Conservation (phyloP, 1,140 invertebrate species). For the Steinernema feltiae region DNA sequence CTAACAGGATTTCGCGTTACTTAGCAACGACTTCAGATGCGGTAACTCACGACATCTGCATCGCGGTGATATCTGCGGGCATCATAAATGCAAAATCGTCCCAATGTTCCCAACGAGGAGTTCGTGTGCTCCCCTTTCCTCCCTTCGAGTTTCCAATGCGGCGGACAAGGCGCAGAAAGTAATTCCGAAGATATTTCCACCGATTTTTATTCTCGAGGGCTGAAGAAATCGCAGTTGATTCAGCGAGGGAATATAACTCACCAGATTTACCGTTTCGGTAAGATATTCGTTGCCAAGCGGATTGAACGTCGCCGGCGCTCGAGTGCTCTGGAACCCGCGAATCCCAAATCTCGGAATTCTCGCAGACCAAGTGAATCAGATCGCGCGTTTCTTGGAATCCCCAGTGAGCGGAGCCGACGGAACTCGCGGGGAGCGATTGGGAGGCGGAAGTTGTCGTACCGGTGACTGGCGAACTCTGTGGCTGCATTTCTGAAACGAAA, state of each 20-base stretch:
- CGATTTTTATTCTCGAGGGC: not conserved
- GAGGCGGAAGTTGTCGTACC: not conserved
- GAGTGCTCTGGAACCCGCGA: not conserved
- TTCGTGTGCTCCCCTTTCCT: not conserved
- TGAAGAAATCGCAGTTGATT: not conserved
- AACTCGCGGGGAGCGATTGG: not conserved
- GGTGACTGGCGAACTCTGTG: not conserved
- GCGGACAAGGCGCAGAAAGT: not conserved
- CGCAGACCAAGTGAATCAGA: not conserved
- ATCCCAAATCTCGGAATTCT: not conserved
- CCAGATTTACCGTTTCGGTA: not conserved
- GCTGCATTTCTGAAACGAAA: not conserved
- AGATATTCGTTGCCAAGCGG: not conserved
- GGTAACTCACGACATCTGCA: not conserved
- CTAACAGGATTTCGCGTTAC: not conserved
- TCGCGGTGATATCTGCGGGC: not conserved
- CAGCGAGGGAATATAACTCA: not conserved
- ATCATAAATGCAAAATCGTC: not conserved
- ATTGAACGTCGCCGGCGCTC: not conserved
- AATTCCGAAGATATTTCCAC: not conserved
- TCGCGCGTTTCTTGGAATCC: not conserved
- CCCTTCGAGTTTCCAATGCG: not conserved
- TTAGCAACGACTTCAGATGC: not conserved
- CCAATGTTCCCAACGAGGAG: not conserved
- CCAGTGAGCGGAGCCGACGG: not conserved